Evolutionary conservation across 2,113 vertebrate genomes (phyloP), one percentile per base, ranked within the genome.

Genomic region (Platanista minor): DNA sequence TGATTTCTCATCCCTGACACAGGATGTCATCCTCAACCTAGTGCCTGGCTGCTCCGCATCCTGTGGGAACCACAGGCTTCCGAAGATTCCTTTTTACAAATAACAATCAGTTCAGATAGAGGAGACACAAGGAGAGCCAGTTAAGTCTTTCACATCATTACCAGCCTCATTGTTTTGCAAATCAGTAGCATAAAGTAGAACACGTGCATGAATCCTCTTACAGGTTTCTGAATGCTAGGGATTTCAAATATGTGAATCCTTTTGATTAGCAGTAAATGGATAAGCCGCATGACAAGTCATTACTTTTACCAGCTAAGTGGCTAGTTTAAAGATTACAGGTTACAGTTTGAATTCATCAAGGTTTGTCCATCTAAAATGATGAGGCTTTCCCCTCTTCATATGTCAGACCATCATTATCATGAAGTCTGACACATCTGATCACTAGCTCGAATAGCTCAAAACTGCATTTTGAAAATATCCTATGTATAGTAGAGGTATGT

Each of bases 121-220:
- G 97, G 96, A 98, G 98, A 95, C 98, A 98, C 97, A 94, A 98
- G 98, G 97, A 98, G 88, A 98, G 95, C 97, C 96, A 90, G 98
- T 98, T 99, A 99, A 99, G 99, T 99, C 99, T 98, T 98, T 98
- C 98, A 97, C 95, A 98, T 99, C 98, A 98, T 99, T 98, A 98
- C 98, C 98, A 98, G 97, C 94, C 98, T 99, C 98, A 99, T 99
- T 99, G 99, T 99, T 99, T 99, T 99, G 98, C 98, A 99, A 99
- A 99, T 99, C 98, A 99, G 98, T 59, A 98, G 98, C 98, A 99
- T 98, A 98, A 98, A 98, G 98, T 97, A 97, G 98, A 99, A 99
- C 98, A 98, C 98, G 98, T 99, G 97, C 95, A 83, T 54, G 94
- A 98, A 96, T 95, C 95, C 96, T 98, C 97, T 98, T 96, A 97